Percentiles rank a stretch among this genome's conserved stretches.
Conservation (phyloP, 1,140 invertebrate species). For the Reticulitermes speratus region DNA sequence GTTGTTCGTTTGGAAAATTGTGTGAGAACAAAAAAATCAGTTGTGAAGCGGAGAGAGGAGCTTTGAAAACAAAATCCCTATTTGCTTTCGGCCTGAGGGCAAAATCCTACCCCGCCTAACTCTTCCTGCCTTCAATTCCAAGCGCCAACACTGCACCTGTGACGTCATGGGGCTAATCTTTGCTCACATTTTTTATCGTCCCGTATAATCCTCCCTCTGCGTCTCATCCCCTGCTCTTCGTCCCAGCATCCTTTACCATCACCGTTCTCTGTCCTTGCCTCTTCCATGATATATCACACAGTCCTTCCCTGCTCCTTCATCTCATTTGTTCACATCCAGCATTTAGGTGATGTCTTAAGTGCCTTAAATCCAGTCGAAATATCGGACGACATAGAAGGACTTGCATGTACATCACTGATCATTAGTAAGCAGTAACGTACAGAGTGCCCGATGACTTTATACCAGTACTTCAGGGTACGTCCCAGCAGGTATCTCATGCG, state of each 20-base stretch:
- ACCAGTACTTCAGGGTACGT: too few relatives aligned
- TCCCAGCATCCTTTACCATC: neutral
- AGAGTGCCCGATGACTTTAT: too few relatives aligned
- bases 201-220: neutral
- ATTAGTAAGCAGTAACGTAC: neutral
- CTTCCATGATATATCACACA: conserved; percentile 16
- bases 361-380: neutral
- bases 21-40: conserved; percentile 3
- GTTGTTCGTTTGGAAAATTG: neutral
- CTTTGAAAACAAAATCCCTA: conserved; percentile 9
- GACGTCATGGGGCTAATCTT: conserved; percentile 9
- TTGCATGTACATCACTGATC: neutral
- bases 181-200: conserved; percentile 14
- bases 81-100: neutral
- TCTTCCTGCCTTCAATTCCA: neutral
- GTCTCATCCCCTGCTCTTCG: neutral
- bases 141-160: conserved; percentile 7
- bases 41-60: neutral
- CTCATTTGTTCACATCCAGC: neutral
- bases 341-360: neutral
- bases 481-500: too few relatives aligned
- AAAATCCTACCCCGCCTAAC: neutral
- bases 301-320: neutral
- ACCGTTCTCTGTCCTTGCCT: neutral
- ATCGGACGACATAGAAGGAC: neutral